Base-by-base conservation (phyloP, 2,888 invertebrate genomes). In the Keiferia lycopersicella region DNA sequence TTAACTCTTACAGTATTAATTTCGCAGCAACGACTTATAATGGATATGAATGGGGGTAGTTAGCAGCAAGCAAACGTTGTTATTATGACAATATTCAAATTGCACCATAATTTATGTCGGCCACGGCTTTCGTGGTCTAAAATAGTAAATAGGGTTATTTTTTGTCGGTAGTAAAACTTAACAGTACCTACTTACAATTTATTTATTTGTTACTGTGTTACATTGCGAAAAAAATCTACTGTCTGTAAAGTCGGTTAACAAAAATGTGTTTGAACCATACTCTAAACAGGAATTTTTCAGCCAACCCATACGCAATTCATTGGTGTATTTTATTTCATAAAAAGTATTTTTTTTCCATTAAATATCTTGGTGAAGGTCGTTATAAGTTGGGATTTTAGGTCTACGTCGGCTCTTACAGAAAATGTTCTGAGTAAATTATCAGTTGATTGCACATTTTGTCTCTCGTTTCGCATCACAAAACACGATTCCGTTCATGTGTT, bases 1-100 rank as follows among this genome's bases (percentile, higher is more conserved):
- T 72, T 72, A 73, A 70, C 51, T 61, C n/a, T 34, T 34, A 50
- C 50, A 48, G 51, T 38, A 61, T 61, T 51, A 61, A 61, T 50
- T 34, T 61, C 20, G 61, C 51, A 61, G 30, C 6, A 51, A 30
- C 60, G 45, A n/a, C 41, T 45, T 45, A 16, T 48, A 60, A 60
- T 60, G 60, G 60, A 26, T 60, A 60, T 60, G 45, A 60, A 60
- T 60, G 60, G 45, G 11, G 3, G 60, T 48, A 60, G 45, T 60
- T 60, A 65, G 64, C 65, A 38, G 41, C 22, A 22, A 41, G 41
- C 14, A 60, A 60, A 45, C 14, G 45, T 60, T 60, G 26, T 60
- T 60, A 60, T 60, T 45, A 60, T 60, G 45, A 60, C 60, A 69
- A 68, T 62, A 60, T 60, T 60, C 45, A 60, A 60, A 60, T 45